These are phyloP conservation scores for Xylocopa sonorina DNA, from an alignment of 1,140 invertebrate genomes.

Conservation along the genomic window DNA sequence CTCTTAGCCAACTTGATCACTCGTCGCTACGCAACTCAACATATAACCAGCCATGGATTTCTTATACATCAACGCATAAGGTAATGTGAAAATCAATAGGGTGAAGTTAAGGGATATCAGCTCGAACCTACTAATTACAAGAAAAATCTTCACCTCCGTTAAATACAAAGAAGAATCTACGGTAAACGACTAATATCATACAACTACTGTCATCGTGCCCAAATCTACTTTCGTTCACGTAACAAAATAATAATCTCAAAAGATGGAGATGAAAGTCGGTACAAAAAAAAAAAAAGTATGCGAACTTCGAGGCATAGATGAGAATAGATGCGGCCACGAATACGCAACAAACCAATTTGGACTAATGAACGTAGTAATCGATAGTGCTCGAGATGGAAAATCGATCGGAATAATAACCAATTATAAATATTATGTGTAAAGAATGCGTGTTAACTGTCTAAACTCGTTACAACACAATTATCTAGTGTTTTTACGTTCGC, in stretches of 20 bases:
- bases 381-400: neutral
- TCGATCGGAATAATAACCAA: neutral
- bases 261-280: neutral
- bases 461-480: neutral
- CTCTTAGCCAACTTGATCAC: slow-evolving; percentile 11
- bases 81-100: slow-evolving; percentile 46
- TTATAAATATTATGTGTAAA: slow-evolving; percentile 26
- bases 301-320: slow-evolving; percentile 23
- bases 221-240: slow-evolving; percentile 63
- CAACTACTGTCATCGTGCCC: slow-evolving; percentile 65
- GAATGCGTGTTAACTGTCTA: slow-evolving; percentile 1
- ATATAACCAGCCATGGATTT: slow-evolving; percentile 70
- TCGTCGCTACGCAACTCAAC: slow-evolving; percentile 11
- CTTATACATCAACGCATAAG: slow-evolving; percentile 49
- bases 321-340: slow-evolving; percentile 25
- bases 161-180: slow-evolving; percentile 63
- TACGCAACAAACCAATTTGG: neutral
- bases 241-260: slow-evolving; percentile 48
- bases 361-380: neutral
- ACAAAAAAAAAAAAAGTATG: slow-evolving; percentile 14
- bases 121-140: slow-evolving; percentile 64
- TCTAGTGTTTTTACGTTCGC: neutral
- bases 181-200: slow-evolving; percentile 71
- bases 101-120: slow-evolving; percentile 34
- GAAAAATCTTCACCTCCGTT: slow-evolving; percentile 70